Percentiles rank a stretch among this genome's conserved stretches.
Conservation (phyloP, 2,113 vertebrate species). For the Triplophysa rosa region DNA sequence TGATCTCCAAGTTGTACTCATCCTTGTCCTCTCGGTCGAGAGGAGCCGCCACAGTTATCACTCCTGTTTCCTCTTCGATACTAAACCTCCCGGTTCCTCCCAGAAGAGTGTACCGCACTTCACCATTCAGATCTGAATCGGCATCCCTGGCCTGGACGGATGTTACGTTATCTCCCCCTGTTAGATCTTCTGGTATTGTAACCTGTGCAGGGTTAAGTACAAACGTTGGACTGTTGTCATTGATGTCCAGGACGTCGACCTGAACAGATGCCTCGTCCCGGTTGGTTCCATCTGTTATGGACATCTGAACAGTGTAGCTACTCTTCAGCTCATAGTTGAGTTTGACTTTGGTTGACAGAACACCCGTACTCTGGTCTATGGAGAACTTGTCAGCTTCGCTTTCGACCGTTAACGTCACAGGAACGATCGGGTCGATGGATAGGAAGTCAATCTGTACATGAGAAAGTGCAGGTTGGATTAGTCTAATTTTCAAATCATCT, state of each 20-base stretch:
- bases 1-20: conserved; percentile 66
- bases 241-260: conserved; percentile 72
- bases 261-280: conserved; percentile 63
- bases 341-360: conserved; percentile 61
- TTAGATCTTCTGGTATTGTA: conserved; percentile 54
- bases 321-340: conserved; percentile 71
- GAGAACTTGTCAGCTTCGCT: conserved; percentile 64
- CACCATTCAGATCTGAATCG: conserved; percentile 73
- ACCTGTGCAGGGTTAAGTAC: not conserved
- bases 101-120: conserved; percentile 70
- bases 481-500: no score
- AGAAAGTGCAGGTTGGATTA: not conserved
- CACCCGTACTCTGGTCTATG: conserved; percentile 59
- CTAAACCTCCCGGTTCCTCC: conserved; percentile 71
- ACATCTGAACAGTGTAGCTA: conserved; percentile 67
- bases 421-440: conserved; percentile 43
- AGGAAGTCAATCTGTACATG: conserved; percentile 65
- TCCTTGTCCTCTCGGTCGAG: conserved; percentile 73
- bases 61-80: conserved; percentile 64
- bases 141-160: conserved; percentile 57
- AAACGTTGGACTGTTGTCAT: conserved; percentile 76
- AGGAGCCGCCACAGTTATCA: conserved; percentile 58
- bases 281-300: conserved; percentile 68
- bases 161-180: conserved; percentile 47
- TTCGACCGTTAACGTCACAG: conserved; percentile 58